Evolutionary conservation across 2,797 vertebrate genomes (phyloP).

Genomic region (Carduelis carduelis): DNA sequence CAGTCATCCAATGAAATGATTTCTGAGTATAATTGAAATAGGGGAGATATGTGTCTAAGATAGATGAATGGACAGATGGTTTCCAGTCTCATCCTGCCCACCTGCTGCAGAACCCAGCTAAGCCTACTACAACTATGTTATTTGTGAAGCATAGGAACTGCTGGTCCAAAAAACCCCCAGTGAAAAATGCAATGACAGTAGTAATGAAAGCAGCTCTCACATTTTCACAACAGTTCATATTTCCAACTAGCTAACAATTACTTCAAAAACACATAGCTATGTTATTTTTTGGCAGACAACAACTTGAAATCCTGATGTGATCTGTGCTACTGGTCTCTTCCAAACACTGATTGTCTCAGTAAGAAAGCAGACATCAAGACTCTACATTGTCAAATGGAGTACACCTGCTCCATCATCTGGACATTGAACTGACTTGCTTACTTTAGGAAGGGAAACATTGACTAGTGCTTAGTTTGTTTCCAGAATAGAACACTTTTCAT

Average conservation of each 20-base stretch:
- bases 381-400: neutral
- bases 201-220: neutral
- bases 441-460: neutral
- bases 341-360: neutral
- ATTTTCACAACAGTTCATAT: neutral
- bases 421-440: neutral
- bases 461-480: neutral
- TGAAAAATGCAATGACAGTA: neutral
- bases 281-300: neutral
- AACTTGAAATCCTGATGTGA: neutral
- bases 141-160: neutral
- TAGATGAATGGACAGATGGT: constrained; percentile 13
- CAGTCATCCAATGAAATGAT: neutral
- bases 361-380: neutral
- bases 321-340: neutral
- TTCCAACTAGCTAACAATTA: neutral
- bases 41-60: neutral
- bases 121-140: neutral
- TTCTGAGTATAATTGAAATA: neutral
- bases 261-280: neutral
- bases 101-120: constrained; percentile 10
- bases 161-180: neutral
- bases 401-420: constrained; percentile 6
- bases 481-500: neutral
- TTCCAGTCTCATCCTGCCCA: constrained; percentile 19